Base-by-base conservation (phyloP, 2,888 invertebrate genomes). In the Micoletzkya japonica region DNA sequence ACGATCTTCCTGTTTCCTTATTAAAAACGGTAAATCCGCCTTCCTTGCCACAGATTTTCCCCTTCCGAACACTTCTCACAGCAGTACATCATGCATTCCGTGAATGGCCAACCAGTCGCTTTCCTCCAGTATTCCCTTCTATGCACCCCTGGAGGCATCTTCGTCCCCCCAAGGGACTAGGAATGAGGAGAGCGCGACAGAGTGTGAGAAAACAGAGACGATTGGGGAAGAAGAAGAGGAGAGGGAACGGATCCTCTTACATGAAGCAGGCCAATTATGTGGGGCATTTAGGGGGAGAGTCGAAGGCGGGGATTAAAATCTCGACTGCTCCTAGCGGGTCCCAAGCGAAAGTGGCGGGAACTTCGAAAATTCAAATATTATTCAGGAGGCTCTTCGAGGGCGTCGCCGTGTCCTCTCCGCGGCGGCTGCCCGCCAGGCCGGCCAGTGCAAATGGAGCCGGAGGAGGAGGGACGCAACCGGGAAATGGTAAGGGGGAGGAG, bases 371-470 rank as follows among this genome's bases (percentile, higher is more conserved):
- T n/a, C 26, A 2, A 1, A n/a, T 1, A 32, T 32, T 36, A 3
- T 58, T 61, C 66, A 73, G 73, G 57, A 63, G 73, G 52, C 70
- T 73, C 57, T 71, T 70, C 73, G 39, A 70, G 72, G 63, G 70
- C 66, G 50, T 74, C 70, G 64, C 76, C 72, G 70, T 72, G 30
- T 70, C 75, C 30, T 63, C 68, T 26, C 76, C 75, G 4, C 69
- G 79, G 26, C 71, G 77, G 26, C 73, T 76, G 4, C 77, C 76
- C 30, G 71, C 74, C 34, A 37, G 68, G 36, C 68, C 68, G 57
- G 58, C 68, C 10, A 44, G 39, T 28, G 54, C 66, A 24, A 66
- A 36, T 44, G 57, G 67, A 32, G 10, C 7, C 17, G 24, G 54
- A 54, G 54, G 14, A 54, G 14, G 54, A 10, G 24, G 54, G n/a